Conservation (phyloP, 2,888 invertebrate genomes). For the Eledona agricola region DNA sequence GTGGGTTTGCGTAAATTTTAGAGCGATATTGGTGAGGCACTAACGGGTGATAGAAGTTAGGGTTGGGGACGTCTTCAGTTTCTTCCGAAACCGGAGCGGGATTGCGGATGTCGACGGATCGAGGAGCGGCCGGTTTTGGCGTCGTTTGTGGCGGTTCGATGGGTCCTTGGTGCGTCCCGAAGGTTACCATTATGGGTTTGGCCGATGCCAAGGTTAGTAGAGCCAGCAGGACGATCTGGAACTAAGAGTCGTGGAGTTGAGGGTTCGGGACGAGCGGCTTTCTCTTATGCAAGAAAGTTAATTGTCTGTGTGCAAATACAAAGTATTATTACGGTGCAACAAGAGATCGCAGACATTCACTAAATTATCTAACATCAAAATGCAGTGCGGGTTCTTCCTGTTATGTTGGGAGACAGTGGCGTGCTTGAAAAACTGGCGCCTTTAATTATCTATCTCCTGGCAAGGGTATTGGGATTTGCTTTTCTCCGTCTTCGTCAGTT, state of each 20-base stretch:
- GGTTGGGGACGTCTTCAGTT: constrained; percentile 57
- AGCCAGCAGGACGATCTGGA: constrained; percentile 53
- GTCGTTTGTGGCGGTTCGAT: constrained; percentile 49
- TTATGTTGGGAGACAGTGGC: constrained; percentile 8
- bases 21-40: constrained; percentile 56
- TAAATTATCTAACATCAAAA: constrained; percentile 23
- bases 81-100: constrained; percentile 60
- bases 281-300: constrained; percentile 20
- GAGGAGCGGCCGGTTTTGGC: constrained; percentile 28
- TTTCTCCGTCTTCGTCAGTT: no score
- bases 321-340: constrained; percentile 15
- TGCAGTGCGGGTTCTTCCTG: constrained; percentile 23
- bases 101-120: constrained; percentile 40
- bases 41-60: constrained; percentile 55
- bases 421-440: background rate
- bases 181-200: constrained; percentile 60
- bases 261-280: constrained; percentile 6
- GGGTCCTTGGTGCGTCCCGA: constrained; percentile 61
- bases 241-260: constrained; percentile 41
- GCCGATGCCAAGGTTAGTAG: constrained; percentile 48
- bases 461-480: no score
- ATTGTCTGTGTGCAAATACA: no score
- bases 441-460: background rate
- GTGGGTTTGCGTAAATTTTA: constrained; percentile 41
- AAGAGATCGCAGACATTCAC: constrained; percentile 22